A percentile compares a stretch with the other conserved stretches of the same genome.
phyloP scores from a whole-genome alignment of 1,140 invertebrate genomes.

The fruit fly (Drosophila melanogaster) region Release_6_plus_ISO1_MT NT_033779.5:21007001-21007500 shows the following conservation, averaged over 20 bases:
- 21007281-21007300: background rate
- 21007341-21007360: slow-evolving; percentile 46
- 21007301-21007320: slow-evolving; percentile 37
- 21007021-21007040: slow-evolving; percentile 20
- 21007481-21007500: slow-evolving; percentile 35
- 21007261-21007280: background rate
- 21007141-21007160: slow-evolving; percentile 41
- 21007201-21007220: slow-evolving; percentile 83
- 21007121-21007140: slow-evolving; percentile 65
- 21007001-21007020: slow-evolving; percentile 49
- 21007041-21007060: slow-evolving; percentile 21
- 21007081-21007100: slow-evolving; percentile 52
- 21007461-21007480: slow-evolving; percentile 46
- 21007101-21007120: slow-evolving; percentile 81
- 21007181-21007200: slow-evolving; percentile 81
- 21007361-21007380: slow-evolving; percentile 25
- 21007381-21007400: slow-evolving; percentile 45
- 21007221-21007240: slow-evolving; percentile 65
- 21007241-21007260: slow-evolving; percentile 32
- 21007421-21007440: slow-evolving; percentile 50
- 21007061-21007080: slow-evolving; percentile 62
- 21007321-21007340: slow-evolving; percentile 60
- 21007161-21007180: slow-evolving; percentile 78
- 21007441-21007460: slow-evolving; percentile 53
- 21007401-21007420: slow-evolving; percentile 31